These are phyloP conservation scores for Bruchidius siliquastri DNA, from an alignment of 2,888 invertebrate species.

Conservation along the genomic window DNA sequence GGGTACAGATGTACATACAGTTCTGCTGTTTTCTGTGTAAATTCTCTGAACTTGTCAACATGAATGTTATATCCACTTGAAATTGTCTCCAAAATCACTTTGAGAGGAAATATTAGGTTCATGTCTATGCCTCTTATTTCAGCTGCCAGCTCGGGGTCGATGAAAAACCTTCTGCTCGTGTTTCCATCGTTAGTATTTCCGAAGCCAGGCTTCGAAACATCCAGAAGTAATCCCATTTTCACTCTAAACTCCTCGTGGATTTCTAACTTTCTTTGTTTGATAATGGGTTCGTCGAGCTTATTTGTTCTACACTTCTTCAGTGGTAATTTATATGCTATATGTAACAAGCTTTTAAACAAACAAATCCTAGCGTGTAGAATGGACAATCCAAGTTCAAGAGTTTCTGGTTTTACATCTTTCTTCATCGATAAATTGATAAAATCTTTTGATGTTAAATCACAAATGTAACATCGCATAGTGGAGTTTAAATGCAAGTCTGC, in stretches of 20 bases:
- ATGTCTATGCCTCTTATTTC: slow-evolving; percentile 21
- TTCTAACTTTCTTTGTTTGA: slow-evolving; percentile 13
- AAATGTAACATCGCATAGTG: slow-evolving; percentile 26
- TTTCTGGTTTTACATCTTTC: slow-evolving; percentile 1
- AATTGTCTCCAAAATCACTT: slow-evolving; percentile 18
- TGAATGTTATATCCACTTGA: slow-evolving; percentile 22
- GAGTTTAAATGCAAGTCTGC: slow-evolving; percentile 16
- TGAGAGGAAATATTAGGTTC: slow-evolving; percentile 6
- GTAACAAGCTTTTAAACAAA: slow-evolving; percentile 14
- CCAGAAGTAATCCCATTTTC: slow-evolving; percentile 17
- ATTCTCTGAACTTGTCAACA: slow-evolving; percentile 13
- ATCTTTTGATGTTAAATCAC: slow-evolving; percentile 15
- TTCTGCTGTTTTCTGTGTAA: slow-evolving; percentile 19
- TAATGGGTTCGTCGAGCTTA: slow-evolving; percentile 3
- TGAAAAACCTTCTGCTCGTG: slow-evolving; percentile 28
- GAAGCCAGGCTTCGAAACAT: slow-evolving; percentile 25
- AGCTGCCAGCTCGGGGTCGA: slow-evolving; percentile 18
- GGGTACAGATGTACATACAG: slow-evolving; percentile 19
- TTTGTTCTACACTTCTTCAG: background rate
- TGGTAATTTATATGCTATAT: background rate
- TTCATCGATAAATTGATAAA: slow-evolving; percentile 9
- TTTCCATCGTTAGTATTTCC: slow-evolving; percentile 31
- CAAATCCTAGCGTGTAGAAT: slow-evolving; percentile 18
- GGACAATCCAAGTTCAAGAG: slow-evolving; percentile 14
- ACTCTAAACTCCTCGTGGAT: slow-evolving; percentile 23